Conservation (phyloP, 35 echinoderm and acorn worm species). For the Strongylocentrotus purpuratus region DNA sequence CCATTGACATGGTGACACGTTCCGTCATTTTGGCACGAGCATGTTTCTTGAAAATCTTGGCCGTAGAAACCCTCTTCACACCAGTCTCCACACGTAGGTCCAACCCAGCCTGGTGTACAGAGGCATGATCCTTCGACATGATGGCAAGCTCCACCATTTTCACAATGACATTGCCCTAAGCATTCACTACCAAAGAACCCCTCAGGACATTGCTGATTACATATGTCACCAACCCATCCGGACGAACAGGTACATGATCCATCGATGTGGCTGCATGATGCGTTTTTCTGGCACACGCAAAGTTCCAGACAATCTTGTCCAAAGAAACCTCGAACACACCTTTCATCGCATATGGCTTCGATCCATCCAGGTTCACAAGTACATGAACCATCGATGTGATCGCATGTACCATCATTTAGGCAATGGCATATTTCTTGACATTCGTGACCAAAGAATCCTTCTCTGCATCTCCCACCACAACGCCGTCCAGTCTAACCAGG, state of each 20-base stretch:
- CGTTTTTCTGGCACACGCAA: constrained; percentile 62
- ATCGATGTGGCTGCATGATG: constrained; percentile 47
- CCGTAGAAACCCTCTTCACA: constrained; percentile 56
- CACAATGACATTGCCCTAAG: constrained; percentile 60
- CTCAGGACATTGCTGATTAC: constrained; percentile 55
- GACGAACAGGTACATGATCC: constrained; percentile 70
- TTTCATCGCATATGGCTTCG: constrained; percentile 49
- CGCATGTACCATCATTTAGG: no score
- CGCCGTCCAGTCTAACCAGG: no score
- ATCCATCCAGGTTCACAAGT: constrained; percentile 73
- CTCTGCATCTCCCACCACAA: no score
- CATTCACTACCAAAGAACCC: constrained; percentile 68
- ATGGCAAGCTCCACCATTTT: constrained; percentile 71
- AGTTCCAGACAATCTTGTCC: constrained; percentile 44
- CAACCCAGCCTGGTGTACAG: constrained; percentile 62
- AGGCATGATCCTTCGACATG: constrained; percentile 58
- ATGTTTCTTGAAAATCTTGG: constrained; percentile 48
- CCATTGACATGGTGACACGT: constrained; percentile 55
- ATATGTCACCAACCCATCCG: constrained; percentile 73
- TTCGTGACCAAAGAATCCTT: no score
- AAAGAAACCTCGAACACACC: constrained; percentile 60
- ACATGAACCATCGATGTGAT: constrained; percentile 60
- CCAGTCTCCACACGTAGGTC: constrained; percentile 51
- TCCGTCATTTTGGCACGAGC: constrained; percentile 62
- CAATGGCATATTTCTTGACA: no score